A percentile compares a stretch with the other conserved stretches of the same genome.
Evolutionary conservation across 35 echinoderm and acorn worm genomes (phyloP).

Genomic region (Stichopus chloronotus): DNA sequence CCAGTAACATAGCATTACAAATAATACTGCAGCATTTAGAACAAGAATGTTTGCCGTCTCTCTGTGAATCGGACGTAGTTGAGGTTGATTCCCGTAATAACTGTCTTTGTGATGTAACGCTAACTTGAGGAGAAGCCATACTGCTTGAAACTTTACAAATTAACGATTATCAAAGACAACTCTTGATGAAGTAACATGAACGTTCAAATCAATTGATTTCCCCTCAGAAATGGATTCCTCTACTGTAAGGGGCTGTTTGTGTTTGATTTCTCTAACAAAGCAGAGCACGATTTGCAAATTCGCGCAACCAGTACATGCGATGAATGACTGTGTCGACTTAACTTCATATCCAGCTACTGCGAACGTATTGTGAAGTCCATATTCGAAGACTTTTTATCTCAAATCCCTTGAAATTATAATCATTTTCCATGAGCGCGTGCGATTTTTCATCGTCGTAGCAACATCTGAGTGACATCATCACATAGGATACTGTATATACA

Average conservation of each 20-base stretch:
- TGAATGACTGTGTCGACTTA: neutral
- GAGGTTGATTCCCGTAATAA: conserved; percentile 18
- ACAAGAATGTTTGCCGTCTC: neutral
- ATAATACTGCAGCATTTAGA: conserved; percentile 19
- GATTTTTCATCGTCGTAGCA: too few relatives aligned
- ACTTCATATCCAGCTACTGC: too few relatives aligned
- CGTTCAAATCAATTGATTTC: neutral
- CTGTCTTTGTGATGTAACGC: neutral
- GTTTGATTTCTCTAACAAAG: neutral
- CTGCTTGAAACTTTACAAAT: neutral
- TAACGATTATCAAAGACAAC: neutral
- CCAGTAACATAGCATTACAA: conserved; percentile 9
- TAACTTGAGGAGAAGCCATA: neutral
- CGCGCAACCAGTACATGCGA: neutral
- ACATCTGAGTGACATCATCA: too few relatives aligned
- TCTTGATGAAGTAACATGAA: neutral
- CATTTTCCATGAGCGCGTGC: too few relatives aligned
- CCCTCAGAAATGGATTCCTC: neutral
- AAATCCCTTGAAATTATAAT: too few relatives aligned
- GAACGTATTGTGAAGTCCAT: too few relatives aligned
- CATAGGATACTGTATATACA: too few relatives aligned
- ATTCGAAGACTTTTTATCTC: too few relatives aligned
- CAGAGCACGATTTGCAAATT: neutral
- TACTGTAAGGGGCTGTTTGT: neutral
- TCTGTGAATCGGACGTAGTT: neutral